These are phyloP conservation scores for Ormia ochracea DNA, from an alignment of 2,888 invertebrate species.

Conservation along the genomic window DNA sequence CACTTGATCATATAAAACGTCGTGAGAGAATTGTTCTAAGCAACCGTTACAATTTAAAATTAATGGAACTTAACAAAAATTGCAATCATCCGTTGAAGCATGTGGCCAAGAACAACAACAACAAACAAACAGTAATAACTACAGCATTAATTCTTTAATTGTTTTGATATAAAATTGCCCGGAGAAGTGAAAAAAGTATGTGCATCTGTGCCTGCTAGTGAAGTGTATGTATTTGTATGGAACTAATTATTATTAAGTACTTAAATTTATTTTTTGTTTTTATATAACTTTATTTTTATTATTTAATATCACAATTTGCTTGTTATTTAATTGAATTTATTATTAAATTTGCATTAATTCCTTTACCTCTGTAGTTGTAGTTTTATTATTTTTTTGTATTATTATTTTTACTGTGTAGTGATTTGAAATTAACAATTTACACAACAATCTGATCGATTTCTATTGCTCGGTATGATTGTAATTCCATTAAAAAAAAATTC, in stretches of 20 bases:
- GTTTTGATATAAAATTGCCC: background rate
- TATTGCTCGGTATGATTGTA: conserved; percentile 58
- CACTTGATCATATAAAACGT: conserved; percentile 3
- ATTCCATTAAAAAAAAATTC: conserved; percentile 54
- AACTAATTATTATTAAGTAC: conserved; percentile 25
- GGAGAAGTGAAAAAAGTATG: background rate
- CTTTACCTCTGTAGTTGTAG: background rate
- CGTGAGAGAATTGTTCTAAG: conserved; percentile 57
- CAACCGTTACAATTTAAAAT: conserved; percentile 60
- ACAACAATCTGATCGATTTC: conserved; percentile 61
- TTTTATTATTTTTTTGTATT: too few relatives aligned
- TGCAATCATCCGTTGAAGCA: conserved; percentile 59
- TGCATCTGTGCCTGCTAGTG: background rate
- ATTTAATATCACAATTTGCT: conserved; percentile 63
- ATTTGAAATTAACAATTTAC: conserved; percentile 53
- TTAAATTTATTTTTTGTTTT: conserved; percentile 12
- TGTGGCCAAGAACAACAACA: conserved; percentile 34
- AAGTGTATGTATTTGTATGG: background rate
- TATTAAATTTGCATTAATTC: conserved; percentile 60
- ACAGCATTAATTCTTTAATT: conserved; percentile 15
- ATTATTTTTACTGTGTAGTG: conserved; percentile 6
- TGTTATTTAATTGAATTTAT: conserved; percentile 60
- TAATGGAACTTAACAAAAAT: conserved; percentile 28
- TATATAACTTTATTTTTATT: conserved; percentile 27
- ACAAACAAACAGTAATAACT: background rate